phyloP scores from a whole-genome alignment of 2,113 vertebrate genomes.

The Pteropus alecto region DNA sequence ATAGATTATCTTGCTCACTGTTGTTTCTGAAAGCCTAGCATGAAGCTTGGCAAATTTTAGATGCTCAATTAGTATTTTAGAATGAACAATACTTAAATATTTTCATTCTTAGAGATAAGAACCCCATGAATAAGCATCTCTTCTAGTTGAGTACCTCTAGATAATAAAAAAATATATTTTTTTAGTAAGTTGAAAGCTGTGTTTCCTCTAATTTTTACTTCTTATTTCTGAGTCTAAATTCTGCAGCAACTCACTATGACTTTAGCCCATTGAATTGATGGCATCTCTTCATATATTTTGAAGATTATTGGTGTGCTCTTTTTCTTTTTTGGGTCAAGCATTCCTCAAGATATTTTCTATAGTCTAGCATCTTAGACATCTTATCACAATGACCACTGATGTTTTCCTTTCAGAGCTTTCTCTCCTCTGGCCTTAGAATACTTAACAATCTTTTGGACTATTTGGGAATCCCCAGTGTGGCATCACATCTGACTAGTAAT shows the following conservation, averaged over 20 bases:
- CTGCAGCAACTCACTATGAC: not conserved
- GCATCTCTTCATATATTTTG: not conserved
- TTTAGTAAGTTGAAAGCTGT: not conserved
- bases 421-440: not conserved
- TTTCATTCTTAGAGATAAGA: not conserved
- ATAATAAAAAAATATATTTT: not conserved
- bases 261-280: not conserved
- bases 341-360: not conserved
- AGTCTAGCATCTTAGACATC: not conserved
- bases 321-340: not conserved
- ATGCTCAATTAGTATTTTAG: not conserved
- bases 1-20: not conserved
- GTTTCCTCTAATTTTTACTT: not conserved
- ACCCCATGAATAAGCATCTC: not conserved
- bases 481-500: not conserved
- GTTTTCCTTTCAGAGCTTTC: slow-evolving; percentile 1
- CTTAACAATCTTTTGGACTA: not conserved
- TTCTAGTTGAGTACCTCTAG: not conserved
- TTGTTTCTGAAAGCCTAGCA: not conserved
- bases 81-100: not conserved
- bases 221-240: not conserved
- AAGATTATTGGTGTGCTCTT: not conserved
- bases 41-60: not conserved
- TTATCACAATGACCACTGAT: not conserved
- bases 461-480: not conserved